Evolutionary conservation across 2,888 invertebrate species (phyloP), one percentile per base, ranked within the genome.

Genomic region (Lepidocyrtoides sp.): DNA sequence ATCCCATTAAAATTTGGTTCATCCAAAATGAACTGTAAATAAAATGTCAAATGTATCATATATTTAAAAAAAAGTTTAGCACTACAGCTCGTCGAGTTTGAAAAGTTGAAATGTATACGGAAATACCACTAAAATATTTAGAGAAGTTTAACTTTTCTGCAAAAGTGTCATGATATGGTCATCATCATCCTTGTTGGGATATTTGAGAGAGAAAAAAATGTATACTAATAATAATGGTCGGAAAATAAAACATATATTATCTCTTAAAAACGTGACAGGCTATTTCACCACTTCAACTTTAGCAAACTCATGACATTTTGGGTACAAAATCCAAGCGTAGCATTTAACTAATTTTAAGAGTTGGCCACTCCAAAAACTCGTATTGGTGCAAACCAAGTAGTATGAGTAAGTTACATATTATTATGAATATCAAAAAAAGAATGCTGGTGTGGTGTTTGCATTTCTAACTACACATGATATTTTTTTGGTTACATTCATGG

Each of bases 261-360:
- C 41, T 57, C 20, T 36, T 51, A 29, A 48, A 26, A 48, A 41
- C 23, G 17, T 44, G 72, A 69, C 48, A 75, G 57, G 23, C 60
- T 36, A 32, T 54, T 54, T 83, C 63, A 32, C 66, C 29, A 84
- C 72, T 83, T 84, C 69, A 69, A 72, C n/a, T 32, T 54, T 54
- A 7, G 66, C 3, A n/a, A 44, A 36, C 41, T 17, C 36, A 36
- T 72, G 72, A 72, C 72, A 72, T 17, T n/a, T 72, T 20, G 44
- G 0, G 66, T 44, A 41, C 20, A 20, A 41, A 72, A 44, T 17
- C 41, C n/a, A 72, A 41, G 20, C 2, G 26, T 60, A 4, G 36
- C 44, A 4, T 41, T 17, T 14, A 44, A 23, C 23, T n/a, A 17
- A 48, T 44, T 26, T 75, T 12, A 3, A 75, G 23, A 44, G 20